Conservation (phyloP, 2,888 invertebrate species). For the Trissonchulus sp. region DNA sequence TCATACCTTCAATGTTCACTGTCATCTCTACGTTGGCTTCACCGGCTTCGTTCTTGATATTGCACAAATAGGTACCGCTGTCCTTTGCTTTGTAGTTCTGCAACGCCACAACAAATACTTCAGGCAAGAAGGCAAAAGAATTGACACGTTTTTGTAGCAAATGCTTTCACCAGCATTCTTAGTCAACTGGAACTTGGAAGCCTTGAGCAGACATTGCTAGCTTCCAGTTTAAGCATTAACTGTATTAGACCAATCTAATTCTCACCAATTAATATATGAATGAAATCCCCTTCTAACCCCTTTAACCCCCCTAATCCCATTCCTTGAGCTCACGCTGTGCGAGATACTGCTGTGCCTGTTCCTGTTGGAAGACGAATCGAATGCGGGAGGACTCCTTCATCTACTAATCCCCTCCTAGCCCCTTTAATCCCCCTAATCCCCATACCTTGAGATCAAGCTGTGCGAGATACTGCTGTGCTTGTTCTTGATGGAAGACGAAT, state of each 20-base stretch:
- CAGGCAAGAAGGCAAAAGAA: too few relatives aligned
- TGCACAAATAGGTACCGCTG: slow-evolving; percentile 87
- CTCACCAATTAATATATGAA: too few relatives aligned
- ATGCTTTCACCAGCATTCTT: too few relatives aligned
- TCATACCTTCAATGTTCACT: slow-evolving; percentile 95
- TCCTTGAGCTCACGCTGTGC: slow-evolving; percentile 50
- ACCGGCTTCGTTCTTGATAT: slow-evolving; percentile 89
- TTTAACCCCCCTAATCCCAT: too few relatives aligned
- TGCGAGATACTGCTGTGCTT: slow-evolving; percentile 47
- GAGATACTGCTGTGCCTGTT: slow-evolving; percentile 47
- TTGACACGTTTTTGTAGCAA: too few relatives aligned
- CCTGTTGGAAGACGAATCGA: slow-evolving; percentile 46
- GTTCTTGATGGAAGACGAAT: slow-evolving; percentile 45
- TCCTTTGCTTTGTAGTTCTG: slow-evolving; percentile 53
- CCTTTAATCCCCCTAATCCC: too few relatives aligned
- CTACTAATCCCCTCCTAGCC: too few relatives aligned
- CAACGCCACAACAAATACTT: slow-evolving; percentile 33
- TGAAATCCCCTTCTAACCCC: too few relatives aligned
- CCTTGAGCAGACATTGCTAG: too few relatives aligned
- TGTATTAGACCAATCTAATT: too few relatives aligned
- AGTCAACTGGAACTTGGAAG: too few relatives aligned
- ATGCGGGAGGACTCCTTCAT: slow-evolving; percentile 52
- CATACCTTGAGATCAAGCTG: slow-evolving; percentile 49
- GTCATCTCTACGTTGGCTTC: slow-evolving; percentile 95
- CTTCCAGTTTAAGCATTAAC: too few relatives aligned